A percentile compares a stretch with the other conserved stretches of the same genome.
These are phyloP conservation scores for Apogon hyalosoma DNA, from an alignment of 2,797 vertebrate species.

Conservation along the genomic window DNA sequence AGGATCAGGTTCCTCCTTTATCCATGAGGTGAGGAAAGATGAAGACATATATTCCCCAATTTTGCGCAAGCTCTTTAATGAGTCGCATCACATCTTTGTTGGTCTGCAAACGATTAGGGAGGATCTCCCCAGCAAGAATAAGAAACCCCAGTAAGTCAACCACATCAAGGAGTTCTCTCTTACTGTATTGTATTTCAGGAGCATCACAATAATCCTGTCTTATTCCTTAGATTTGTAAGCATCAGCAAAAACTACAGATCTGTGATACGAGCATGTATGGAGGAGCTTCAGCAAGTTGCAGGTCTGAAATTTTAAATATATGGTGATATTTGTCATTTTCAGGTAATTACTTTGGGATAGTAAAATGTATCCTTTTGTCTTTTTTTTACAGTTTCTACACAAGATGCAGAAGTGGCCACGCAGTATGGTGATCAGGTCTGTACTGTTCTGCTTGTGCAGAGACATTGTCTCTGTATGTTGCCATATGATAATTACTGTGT, in stretches of 20 bases:
- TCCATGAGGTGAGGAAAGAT: constrained; percentile 90
- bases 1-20: constrained; percentile 56
- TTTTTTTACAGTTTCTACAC: constrained; percentile 84
- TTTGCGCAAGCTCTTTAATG: constrained; percentile 96
- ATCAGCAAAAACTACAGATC: constrained; percentile 98
- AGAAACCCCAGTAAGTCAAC: constrained; percentile 90
- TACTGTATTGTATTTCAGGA: neutral
- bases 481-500: neutral
- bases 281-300: constrained; percentile 92
- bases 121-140: constrained; percentile 89
- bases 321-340: neutral
- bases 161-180: neutral
- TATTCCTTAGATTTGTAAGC: constrained; percentile 88
- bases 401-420: constrained; percentile 75
- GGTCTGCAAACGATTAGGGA: constrained; percentile 92
- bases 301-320: constrained; percentile 72
- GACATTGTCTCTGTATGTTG: neutral
- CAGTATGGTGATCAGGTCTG: constrained; percentile 92
- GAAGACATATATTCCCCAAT: constrained; percentile 93
- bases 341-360: neutral
- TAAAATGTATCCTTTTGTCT: neutral
- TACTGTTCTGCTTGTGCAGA: constrained; percentile 2
- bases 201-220: neutral
- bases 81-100: constrained; percentile 96
- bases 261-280: constrained; percentile 95